Conservation (phyloP, 2,888 invertebrate genomes). For the Nomada fabriciana region DNA sequence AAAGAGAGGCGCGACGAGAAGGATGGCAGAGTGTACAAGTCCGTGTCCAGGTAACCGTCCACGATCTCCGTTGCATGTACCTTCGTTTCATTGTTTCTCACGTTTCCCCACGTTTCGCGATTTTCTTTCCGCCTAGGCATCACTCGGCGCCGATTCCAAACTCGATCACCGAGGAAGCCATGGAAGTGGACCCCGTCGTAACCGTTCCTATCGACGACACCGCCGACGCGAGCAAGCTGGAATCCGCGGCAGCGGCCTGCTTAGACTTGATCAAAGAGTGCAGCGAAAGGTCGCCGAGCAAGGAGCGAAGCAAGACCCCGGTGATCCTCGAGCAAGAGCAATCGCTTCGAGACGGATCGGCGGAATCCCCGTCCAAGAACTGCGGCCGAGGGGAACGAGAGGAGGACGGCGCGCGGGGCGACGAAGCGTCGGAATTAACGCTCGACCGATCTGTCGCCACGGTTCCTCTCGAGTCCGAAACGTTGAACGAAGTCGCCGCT, state of each 20-base stretch:
- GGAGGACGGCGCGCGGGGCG: background rate
- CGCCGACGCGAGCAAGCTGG: constrained; percentile 71
- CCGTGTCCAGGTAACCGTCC: constrained; percentile 72
- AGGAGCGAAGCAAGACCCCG: constrained; percentile 83
- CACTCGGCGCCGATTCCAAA: constrained; percentile 80
- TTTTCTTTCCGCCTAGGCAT: constrained; percentile 68
- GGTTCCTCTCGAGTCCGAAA: constrained; percentile 14
- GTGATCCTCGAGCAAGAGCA: constrained; percentile 59
- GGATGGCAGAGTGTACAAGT: constrained; percentile 75
- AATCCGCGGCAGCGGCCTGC: constrained; percentile 83
- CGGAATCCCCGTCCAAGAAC: background rate
- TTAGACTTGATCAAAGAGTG: constrained; percentile 84
- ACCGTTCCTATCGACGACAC: constrained; percentile 68
- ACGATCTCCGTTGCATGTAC: background rate
- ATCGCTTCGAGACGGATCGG: background rate
- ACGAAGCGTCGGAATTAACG: background rate
- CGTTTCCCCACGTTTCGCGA: background rate
- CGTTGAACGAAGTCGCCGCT: constrained; percentile 11
- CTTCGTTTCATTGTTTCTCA: background rate
- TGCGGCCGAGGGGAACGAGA: background rate
- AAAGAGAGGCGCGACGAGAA: constrained; percentile 78
- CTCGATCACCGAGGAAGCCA: constrained; percentile 78
- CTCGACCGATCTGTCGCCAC: background rate
- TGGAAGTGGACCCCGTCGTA: constrained; percentile 76
- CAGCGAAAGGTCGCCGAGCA: constrained; percentile 81